Evolutionary conservation across 1,140 invertebrate species (phyloP), one percentile per base, ranked within the genome.

Genomic region (Trichoplusia ni): DNA sequence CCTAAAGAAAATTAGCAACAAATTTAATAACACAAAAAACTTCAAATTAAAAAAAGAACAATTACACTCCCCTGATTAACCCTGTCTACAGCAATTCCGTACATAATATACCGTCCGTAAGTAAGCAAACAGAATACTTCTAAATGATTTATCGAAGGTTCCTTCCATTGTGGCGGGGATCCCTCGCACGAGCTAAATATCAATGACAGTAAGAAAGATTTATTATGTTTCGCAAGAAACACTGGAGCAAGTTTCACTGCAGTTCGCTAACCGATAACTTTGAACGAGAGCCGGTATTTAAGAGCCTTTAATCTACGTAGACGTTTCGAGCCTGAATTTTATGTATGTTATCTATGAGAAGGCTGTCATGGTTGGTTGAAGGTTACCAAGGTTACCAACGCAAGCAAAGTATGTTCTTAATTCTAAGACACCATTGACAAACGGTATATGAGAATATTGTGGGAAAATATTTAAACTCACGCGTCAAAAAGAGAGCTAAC

Each of bases 181-280:
- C 59, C 77, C 67, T 60, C 71, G 67, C 72, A 68, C 56, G 60
- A 67, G 79, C 77, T 82, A 83, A 85, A 81, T 85, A 83, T 82
- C 82, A 85, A 85, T 83, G 82, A 81, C 82, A 85, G 76, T 76
- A 67, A 76, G 71, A 75, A 84, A 85, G 83, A 85, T 85, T 83
- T 84, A 85, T 85, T 82, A 81, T 78, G 77, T 83, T 78, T 70
- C 73, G 65, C 82, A 81, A 83, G 82, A 82, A 85, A 81, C 77
- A 78, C 66, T 42, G 69, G 71, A 75, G 62, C 47, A 83, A 85
- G 76, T 85, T 85, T 76, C 58, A 62, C 67, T 82, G 83, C 80
- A 84, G 78, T 83, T 73, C 72, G 80, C 71, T 79, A 75, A 81
- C 77, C 76, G 75, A 83, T 81, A 82, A 82, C 78, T 85, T 75